Percentiles rank a stretch among this genome's conserved stretches.
Conservation (phyloP, 2,113 vertebrate species). For the Lophotis ruficrista region DNA sequence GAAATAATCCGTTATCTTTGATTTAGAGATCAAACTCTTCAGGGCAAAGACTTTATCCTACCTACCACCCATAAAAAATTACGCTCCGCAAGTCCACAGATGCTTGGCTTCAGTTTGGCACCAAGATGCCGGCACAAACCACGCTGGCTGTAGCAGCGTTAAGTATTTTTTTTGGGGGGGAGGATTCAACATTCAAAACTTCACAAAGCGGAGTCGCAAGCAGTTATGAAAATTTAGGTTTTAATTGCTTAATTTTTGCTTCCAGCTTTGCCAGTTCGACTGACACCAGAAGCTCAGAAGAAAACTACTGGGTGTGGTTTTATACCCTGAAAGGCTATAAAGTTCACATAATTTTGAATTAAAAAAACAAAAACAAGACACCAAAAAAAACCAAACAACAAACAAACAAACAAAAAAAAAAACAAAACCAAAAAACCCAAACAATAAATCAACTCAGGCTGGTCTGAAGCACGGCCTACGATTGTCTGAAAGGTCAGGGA, state of each 20-base stretch:
- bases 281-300: not conserved
- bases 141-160: fast-evolving
- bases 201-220: too few species aligned
- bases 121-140: too few species aligned
- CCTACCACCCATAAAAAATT: fast-evolving
- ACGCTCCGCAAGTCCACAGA: fast-evolving
- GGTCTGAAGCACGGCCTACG: fast-evolving
- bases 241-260: not conserved
- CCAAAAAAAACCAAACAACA: fast-evolving
- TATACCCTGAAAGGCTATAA: not conserved
- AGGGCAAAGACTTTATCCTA: too few species aligned
- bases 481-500: not conserved
- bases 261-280: not conserved
- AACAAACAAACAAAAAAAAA: not conserved
- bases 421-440: fast-evolving
- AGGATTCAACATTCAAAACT: too few species aligned
- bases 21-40: not conserved
- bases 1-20: not conserved
- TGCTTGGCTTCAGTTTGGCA: not conserved
- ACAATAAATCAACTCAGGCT: not conserved
- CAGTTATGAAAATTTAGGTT: too few species aligned
- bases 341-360: not conserved
- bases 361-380: not conserved
- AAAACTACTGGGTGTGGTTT: not conserved
- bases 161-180: not conserved